Conservation (phyloP, 2,113 vertebrate genomes). For the Entelurus aequoreus region DNA sequence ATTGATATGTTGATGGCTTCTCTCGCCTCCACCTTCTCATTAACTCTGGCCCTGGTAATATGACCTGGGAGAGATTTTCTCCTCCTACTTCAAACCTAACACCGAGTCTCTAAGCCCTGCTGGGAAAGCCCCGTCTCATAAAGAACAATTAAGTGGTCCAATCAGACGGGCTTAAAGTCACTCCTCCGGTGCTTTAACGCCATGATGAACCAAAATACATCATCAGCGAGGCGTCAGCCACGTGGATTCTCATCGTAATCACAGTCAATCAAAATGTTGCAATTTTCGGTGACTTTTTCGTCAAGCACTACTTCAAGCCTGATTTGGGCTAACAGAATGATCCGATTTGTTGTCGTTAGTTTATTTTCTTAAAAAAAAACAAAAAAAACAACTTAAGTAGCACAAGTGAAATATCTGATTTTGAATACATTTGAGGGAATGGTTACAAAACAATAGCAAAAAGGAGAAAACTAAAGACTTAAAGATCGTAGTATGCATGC, state of each 20-base stretch:
- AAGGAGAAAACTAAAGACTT: neutral
- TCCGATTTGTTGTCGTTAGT: constrained; percentile 30
- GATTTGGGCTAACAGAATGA: constrained; percentile 54
- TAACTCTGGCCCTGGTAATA: constrained; percentile 69
- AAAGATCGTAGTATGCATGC: no score
- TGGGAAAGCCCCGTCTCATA: constrained; percentile 65
- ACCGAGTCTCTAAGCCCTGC: constrained; percentile 60
- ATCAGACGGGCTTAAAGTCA: constrained; percentile 76
- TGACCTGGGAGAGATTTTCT: constrained; percentile 69
- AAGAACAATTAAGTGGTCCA: constrained; percentile 78
- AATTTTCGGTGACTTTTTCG: constrained; percentile 68
- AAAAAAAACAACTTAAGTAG: constrained; percentile 5
- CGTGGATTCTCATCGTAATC: constrained; percentile 67
- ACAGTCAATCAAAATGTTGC: constrained; percentile 63
- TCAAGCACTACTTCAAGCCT: constrained; percentile 58
- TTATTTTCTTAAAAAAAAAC: constrained; percentile 11
- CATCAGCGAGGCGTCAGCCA: constrained; percentile 68
- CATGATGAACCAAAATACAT: constrained; percentile 78
- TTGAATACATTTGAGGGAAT: neutral
- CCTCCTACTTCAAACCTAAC: constrained; percentile 67
- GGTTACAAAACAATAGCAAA: neutral
- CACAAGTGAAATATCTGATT: constrained; percentile 9
- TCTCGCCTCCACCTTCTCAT: constrained; percentile 74
- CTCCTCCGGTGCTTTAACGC: constrained; percentile 67
- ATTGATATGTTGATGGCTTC: constrained; percentile 69